Evolutionary conservation across 2,113 vertebrate species (phyloP), one percentile per base, ranked within the genome.

Genomic region (Tragelaphus scriptus): DNA sequence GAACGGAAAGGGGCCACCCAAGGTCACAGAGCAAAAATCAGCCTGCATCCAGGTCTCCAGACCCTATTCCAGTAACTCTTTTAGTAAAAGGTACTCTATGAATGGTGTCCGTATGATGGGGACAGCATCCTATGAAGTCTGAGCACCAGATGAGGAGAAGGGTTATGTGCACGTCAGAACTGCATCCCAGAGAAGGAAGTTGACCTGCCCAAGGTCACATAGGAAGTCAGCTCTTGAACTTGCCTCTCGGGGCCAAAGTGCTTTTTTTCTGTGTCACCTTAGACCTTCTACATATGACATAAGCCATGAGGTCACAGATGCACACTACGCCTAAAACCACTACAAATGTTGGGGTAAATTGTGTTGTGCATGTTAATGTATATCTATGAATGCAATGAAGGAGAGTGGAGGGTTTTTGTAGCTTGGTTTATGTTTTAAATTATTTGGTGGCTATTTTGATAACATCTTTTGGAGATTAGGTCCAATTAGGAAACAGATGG

Each of bases 401-500:
- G 47, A 3, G 5, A 88, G 16, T n/a, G 32, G 7, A 92, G 26
- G 28, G 2, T 59, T 68, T 95, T 49, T 89, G 47, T 87, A 36
- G 47, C 61, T 93, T 86, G 47, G 44, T 90, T 92, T 84, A 77
- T 81, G 85, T 28, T 13, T 0, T 14, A 81, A 88, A 95, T 96
- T 97, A 95, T 96, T 98, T 98, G 97, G 95, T 98, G 97, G 97
- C 97, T 98, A 98, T 98, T 98, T 98, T 98, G 98, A 95, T 98
- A 98, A 95, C 98, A 99, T 98, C 97, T 99, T 99, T 98, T 98
- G 75, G 98, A 98, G 97, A 99, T 99, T 98, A 98, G 96, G 97
- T 98, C 98, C 98, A 98, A 98, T 99, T 99, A 99, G 97, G 97
- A 98, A 99, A 98, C 99, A 99, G 99, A 99, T 99, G 99, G 99